Evolutionary conservation across 2,113 vertebrate species (phyloP).

Genomic region (Porphyrio hochstetteri): DNA sequence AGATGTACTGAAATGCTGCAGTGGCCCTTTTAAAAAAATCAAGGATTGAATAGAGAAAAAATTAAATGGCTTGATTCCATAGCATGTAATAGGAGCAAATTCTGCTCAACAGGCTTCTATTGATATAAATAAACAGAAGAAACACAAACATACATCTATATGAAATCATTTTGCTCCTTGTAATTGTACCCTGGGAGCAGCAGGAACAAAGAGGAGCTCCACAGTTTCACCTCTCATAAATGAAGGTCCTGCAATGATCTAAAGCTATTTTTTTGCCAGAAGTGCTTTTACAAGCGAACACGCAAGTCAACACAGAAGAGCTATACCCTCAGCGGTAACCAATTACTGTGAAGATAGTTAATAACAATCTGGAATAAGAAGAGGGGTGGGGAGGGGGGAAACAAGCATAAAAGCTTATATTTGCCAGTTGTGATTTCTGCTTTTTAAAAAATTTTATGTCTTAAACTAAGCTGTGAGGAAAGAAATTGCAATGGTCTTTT

Average conservation of each 20-base stretch:
- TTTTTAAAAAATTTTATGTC: neutral
- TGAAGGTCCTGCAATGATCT: neutral
- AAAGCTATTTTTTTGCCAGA: constrained; percentile 17
- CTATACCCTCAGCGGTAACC: neutral
- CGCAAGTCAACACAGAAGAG: neutral
- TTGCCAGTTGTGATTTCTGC: neutral
- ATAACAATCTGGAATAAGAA: neutral
- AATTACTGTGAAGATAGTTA: neutral
- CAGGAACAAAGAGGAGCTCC: constrained; percentile 12
- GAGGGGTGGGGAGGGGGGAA: too few relatives aligned
- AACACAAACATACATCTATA: neutral
- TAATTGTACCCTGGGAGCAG: constrained; percentile 12
- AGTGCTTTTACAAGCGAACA: neutral
- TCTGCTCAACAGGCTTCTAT: constrained; percentile 4
- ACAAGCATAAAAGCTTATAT: neutral
- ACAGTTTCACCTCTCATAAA: constrained; percentile 9
- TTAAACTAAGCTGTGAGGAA: neutral
- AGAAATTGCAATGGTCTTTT: neutral
- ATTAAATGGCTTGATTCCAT: neutral
- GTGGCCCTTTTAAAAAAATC: neutral
- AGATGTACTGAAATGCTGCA: constrained; percentile 12
- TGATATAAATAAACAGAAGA: constrained; percentile 18
- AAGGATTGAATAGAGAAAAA: constrained; percentile 14
- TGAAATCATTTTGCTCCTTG: neutral
- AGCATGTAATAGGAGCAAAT: constrained; percentile 32